Evolutionary conservation across 2,797 vertebrate species (phyloP).

Genomic region (Tangara arthus): DNA sequence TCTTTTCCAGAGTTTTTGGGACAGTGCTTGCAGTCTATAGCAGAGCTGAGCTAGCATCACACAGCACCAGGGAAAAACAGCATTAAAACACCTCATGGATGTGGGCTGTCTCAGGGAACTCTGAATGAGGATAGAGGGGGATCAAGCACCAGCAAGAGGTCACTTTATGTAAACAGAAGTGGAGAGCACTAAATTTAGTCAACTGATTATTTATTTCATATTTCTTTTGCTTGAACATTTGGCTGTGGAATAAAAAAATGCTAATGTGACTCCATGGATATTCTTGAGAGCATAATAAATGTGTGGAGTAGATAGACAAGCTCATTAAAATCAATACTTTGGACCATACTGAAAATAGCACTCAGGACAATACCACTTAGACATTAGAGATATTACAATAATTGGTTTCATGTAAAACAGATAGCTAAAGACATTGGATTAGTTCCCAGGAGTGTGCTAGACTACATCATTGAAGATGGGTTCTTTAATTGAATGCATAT

Average conservation of each 20-base stretch:
- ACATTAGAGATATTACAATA: constrained; percentile 28
- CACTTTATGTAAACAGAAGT: not conserved
- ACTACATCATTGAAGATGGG: not conserved
- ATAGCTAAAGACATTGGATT: constrained; percentile 30
- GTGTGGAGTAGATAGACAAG: constrained; percentile 27
- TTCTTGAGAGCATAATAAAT: constrained; percentile 45
- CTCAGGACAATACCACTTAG: constrained; percentile 24
- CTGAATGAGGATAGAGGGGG: not conserved
- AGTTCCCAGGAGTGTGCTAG: constrained; percentile 30
- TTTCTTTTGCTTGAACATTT: constrained; percentile 11
- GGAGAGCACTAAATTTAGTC: not conserved
- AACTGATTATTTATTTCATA: constrained; percentile 22
- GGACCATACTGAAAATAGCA: not conserved
- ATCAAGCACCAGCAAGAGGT: constrained; percentile 19
- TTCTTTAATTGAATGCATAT: constrained; percentile 17
- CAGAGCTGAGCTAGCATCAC: not conserved
- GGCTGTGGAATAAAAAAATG: constrained; percentile 17
- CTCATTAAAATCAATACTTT: constrained; percentile 9
- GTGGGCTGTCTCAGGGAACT: not conserved
- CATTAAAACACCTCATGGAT: not conserved
- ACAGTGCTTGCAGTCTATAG: not conserved
- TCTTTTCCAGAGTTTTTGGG: not conserved
- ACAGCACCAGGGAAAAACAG: not conserved
- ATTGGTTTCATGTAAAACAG: constrained; percentile 57
- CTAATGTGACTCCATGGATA: constrained; percentile 8